A percentile compares a stretch with the other conserved stretches of the same genome.
Conservation (phyloP, 2,797 vertebrate species). For the Molothrus ater region DNA sequence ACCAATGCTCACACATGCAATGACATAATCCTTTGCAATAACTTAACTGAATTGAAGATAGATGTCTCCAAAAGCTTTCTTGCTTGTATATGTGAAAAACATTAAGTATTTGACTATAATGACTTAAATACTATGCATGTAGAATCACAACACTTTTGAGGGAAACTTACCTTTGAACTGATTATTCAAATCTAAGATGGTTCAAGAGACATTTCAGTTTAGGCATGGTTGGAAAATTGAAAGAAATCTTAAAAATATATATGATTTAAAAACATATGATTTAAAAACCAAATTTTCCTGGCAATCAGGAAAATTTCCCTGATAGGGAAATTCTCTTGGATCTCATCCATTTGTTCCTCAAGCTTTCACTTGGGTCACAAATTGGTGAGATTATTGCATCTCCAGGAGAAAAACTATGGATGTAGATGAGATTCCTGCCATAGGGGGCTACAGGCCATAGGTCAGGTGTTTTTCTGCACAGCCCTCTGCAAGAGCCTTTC, state of each 20-base stretch:
- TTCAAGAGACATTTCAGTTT: neutral
- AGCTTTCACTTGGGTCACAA: neutral
- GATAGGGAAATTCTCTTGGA: neutral
- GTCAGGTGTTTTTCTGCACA: neutral
- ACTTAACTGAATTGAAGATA: neutral
- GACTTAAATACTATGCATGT: neutral
- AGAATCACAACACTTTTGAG: neutral
- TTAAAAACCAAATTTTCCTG: neutral
- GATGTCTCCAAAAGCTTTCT: neutral
- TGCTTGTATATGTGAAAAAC: neutral
- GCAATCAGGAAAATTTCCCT: neutral
- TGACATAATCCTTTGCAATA: neutral
- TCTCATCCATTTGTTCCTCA: neutral
- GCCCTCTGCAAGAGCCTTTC: neutral
- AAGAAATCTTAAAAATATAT: neutral
- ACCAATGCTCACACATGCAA: rapidly evolving
- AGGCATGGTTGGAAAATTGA: neutral
- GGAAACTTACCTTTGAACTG: neutral
- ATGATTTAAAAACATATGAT: neutral
- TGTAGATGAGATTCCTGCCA: neutral
- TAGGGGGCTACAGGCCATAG: neutral
- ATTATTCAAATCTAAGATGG: neutral
- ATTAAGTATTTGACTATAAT: neutral
- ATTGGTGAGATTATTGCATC: neutral
- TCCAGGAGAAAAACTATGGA: neutral